phyloP scores from a whole-genome alignment of 1,140 invertebrate species.

The Riptortus pedestris region DNA sequence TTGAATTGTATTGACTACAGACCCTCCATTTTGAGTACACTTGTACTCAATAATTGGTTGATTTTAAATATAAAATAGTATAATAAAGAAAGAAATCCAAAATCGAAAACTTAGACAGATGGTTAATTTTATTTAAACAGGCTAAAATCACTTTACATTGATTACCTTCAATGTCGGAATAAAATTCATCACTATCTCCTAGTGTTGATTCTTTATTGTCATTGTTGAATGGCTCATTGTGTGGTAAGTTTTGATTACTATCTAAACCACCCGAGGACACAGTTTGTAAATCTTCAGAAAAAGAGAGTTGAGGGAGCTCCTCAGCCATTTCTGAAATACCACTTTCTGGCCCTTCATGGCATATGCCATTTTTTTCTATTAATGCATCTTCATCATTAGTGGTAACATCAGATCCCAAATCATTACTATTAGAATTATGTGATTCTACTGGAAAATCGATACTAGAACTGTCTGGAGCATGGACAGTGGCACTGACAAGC shows the following conservation, averaged over 20 bases:
- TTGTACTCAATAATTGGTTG: too few species aligned
- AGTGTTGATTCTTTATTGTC: not conserved
- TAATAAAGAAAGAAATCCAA: too few species aligned
- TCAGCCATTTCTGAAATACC: not conserved
- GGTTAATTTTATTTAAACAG: too few species aligned
- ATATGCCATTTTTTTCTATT: not conserved
- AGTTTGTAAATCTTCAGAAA: slow-evolving; percentile 5
- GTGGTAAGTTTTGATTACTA: too few species aligned
- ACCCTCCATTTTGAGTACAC: too few species aligned
- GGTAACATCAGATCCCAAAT: slow-evolving; percentile 21
- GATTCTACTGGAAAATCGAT: not conserved
- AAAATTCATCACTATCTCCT: not conserved
- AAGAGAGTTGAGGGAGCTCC: slow-evolving; percentile 25
- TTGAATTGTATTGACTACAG: too few species aligned
- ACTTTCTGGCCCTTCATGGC: not conserved
- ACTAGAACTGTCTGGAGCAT: not conserved
- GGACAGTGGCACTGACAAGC: slow-evolving; percentile 1
- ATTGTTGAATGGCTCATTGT: too few species aligned
- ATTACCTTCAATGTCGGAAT: slow-evolving; percentile 8
- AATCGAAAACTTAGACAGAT: too few species aligned
- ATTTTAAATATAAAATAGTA: too few species aligned
- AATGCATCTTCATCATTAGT: slow-evolving; percentile 17
- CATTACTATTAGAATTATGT: slow-evolving; percentile 8
- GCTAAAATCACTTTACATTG: too few species aligned
- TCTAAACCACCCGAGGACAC: too few species aligned